Conservation (phyloP, 2,888 invertebrate species). For the Leptinotarsa rubiginosa region DNA sequence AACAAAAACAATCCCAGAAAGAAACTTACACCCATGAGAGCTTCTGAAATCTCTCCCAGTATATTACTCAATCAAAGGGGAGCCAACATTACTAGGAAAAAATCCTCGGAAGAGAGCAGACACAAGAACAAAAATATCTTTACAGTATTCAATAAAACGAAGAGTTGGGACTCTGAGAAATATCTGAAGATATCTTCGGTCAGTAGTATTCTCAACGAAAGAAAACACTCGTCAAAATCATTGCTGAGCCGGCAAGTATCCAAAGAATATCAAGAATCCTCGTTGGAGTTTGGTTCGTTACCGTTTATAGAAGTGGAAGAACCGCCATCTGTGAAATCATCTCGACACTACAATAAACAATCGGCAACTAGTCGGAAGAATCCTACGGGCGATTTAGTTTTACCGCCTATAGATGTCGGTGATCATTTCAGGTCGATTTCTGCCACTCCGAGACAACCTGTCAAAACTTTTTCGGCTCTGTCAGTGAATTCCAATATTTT, state of each 20-base stretch:
- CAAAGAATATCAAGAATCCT: constrained; percentile 42
- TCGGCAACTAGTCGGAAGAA: constrained; percentile 21
- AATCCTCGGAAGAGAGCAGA: constrained; percentile 21
- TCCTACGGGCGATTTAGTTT: constrained; percentile 42
- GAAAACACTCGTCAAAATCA: constrained; percentile 40
- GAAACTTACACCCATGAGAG: constrained; percentile 51
- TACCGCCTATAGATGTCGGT: constrained; percentile 57
- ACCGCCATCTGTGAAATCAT: neutral
- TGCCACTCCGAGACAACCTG: constrained; percentile 56
- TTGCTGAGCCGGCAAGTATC: constrained; percentile 34
- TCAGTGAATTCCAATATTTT: constrained; percentile 36
- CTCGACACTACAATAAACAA: constrained; percentile 8
- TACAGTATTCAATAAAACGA: constrained; percentile 41
- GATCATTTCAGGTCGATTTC: constrained; percentile 59
- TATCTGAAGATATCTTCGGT: constrained; percentile 50
- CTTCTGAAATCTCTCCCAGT: constrained; percentile 43
- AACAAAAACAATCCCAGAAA: constrained; percentile 22
- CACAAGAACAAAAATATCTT: constrained; percentile 36
- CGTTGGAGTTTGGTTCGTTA: constrained; percentile 55
- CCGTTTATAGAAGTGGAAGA: constrained; percentile 53
- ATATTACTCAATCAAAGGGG: constrained; percentile 43
- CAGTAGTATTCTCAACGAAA: constrained; percentile 37
- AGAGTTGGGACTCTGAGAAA: constrained; percentile 46
- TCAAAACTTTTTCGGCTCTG: constrained; percentile 46
- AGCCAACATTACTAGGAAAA: constrained; percentile 26